Evolutionary conservation across 2,797 vertebrate species (phyloP).

Genomic region (Fringilla coelebs): DNA sequence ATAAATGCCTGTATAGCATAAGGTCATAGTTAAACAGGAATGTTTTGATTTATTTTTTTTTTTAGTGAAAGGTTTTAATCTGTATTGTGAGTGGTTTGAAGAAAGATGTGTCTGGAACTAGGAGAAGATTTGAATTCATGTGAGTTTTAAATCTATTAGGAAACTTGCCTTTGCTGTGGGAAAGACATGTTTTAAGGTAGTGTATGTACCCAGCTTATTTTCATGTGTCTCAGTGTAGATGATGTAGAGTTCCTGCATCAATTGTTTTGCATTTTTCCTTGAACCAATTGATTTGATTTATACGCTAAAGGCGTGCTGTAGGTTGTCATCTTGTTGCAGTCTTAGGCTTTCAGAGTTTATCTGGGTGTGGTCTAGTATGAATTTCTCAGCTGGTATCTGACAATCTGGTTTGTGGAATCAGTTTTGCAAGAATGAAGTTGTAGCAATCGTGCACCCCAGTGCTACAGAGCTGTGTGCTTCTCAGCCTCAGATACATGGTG

Average conservation of each 20-base stretch:
- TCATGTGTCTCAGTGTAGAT: not conserved
- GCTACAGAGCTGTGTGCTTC: not conserved
- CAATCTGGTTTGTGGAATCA: conserved; percentile 50
- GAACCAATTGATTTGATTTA: not conserved
- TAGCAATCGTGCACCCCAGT: not conserved
- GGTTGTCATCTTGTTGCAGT: not conserved
- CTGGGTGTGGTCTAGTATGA: conserved; percentile 51
- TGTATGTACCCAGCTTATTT: not conserved
- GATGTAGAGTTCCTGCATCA: not conserved
- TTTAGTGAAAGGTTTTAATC: not conserved
- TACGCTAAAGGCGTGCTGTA: not conserved
- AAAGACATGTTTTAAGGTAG: not conserved
- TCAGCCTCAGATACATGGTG: not conserved
- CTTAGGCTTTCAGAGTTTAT: not conserved
- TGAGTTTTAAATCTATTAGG: not conserved
- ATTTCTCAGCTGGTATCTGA: conserved; percentile 53
- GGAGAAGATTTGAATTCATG: not conserved
- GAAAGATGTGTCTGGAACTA: not conserved
- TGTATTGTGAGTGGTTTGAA: not conserved
- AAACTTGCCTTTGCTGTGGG: not conserved
- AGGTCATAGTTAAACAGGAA: not conserved
- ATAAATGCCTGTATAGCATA: not conserved
- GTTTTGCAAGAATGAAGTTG: conserved; percentile 58
- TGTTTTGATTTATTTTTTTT: not conserved
- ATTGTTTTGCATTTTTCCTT: not conserved